Base-by-base conservation (phyloP, 2,113 vertebrate genomes). In the Thinocorus orbignyianus region DNA sequence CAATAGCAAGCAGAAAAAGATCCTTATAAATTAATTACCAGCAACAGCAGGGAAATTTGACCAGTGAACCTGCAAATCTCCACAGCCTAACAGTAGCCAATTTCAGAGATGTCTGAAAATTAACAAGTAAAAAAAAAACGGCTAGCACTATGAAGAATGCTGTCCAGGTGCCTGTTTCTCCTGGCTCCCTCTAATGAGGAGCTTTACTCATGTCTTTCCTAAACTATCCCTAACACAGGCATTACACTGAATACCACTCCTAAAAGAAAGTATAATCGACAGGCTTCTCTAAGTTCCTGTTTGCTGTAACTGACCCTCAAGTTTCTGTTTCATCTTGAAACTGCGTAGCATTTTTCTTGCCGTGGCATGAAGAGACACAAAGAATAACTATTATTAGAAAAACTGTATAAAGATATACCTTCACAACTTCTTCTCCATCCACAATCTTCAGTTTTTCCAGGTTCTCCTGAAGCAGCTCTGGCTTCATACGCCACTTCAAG, bases 401-500 rank as follows among this genome's bases (percentile, higher is more conserved):
- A 62, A 35, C 1, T 44, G 6, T 3, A 25, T 31, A 39, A 91
- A 84, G 17, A 74, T 70, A 88, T 84, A 99, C 99, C 99, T 99
- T 99, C 69, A 99, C 99, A 73, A 99, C 99, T 97, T 99, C 99
- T 91, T 99, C 99, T 72, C 99, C 99, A 97, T 99, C 99, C 73
- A 99, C 99, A 48, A 99, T 98, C 98, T 99, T 99, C 83, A 99
- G 92, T 78, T 99, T 99, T 90, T 99, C 99, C 84, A 99, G 97
- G 96, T 99, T 99, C 83, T 99, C 98, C 96, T 98, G 98, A 22
- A 99, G 98, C 61, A 99, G 97, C 54, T 99, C 98, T 30, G 99
- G 99, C 46, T 98, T 99, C 96, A 98, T 99, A 22, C 99, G 98
- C 99, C 99, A 99, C 96, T 99, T 99, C 85, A 99, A 95, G 87